Percentiles rank a stretch among this genome's conserved stretches.
These are phyloP conservation scores for Cheilosia vulpina DNA, from an alignment of 2,888 invertebrate genomes.

Conservation along the genomic window DNA sequence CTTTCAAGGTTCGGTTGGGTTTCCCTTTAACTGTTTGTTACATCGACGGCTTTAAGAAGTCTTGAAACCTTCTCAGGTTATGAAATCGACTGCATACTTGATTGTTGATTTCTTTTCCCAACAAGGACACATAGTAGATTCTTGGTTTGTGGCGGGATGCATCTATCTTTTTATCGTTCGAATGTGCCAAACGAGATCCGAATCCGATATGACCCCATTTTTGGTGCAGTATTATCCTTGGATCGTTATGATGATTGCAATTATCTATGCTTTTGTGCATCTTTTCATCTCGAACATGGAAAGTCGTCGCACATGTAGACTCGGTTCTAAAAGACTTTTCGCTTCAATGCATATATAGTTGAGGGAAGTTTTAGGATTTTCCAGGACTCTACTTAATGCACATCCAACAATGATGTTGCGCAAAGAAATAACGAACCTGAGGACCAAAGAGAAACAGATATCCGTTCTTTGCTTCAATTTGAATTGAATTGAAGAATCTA, in stretches of 20 bases:
- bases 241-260: conserved; percentile 65
- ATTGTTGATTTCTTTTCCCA: no score
- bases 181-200: background rate
- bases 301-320: background rate
- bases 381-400: conserved; percentile 2
- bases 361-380: conserved; percentile 4
- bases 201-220: background rate
- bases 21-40: no score
- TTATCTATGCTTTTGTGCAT: conserved; percentile 48
- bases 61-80: no score
- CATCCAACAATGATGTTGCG: background rate
- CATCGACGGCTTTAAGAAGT: no score
- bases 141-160: no score
- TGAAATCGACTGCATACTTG: no score
- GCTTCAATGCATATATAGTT: conserved; percentile 16
- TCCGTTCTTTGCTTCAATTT: conserved; percentile 67
- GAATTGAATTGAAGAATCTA: conserved; percentile 70
- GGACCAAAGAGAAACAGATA: conserved; percentile 28
- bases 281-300: conserved; percentile 31
- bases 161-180: no score
- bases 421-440: conserved; percentile 12
- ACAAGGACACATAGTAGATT: no score
- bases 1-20: no score
- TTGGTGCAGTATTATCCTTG: conserved; percentile 53
- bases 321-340: background rate